Percentiles rank a stretch among this genome's conserved stretches.
Evolutionary conservation across 2,113 vertebrate species (phyloP).

Genomic region (Ictalurus punctatus): DNA sequence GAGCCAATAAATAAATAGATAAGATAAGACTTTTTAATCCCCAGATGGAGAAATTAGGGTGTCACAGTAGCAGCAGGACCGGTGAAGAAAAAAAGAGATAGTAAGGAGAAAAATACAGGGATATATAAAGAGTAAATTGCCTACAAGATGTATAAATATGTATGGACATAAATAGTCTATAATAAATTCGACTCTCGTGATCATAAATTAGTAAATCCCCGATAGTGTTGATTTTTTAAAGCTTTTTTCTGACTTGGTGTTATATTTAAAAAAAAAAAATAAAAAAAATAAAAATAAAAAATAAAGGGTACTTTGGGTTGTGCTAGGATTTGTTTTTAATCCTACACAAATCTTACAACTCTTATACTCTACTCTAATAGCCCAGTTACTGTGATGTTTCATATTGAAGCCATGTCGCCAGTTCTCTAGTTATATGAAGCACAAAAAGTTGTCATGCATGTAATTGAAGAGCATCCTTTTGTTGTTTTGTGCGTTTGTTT

Average conservation of each 20-base stretch:
- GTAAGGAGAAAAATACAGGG: too few species aligned
- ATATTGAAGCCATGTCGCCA: constrained; percentile 32
- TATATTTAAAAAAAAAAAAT: neutral
- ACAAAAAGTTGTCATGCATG: constrained; percentile 74
- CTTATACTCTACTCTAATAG: neutral
- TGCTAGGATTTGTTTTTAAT: neutral
- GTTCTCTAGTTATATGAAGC: constrained; percentile 29
- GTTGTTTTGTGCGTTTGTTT: constrained; percentile 49
- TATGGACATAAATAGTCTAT: neutral
- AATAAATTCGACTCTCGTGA: neutral
- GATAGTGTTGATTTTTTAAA: neutral
- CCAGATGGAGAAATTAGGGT: too few species aligned
- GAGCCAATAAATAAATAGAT: neutral
- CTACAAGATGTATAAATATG: too few species aligned
- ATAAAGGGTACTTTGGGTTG: too few species aligned
- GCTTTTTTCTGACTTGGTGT: neutral
- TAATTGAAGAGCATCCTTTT: constrained; percentile 70
- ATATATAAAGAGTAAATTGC: too few species aligned
- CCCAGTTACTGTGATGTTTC: constrained; percentile 58
- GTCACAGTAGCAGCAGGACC: too few species aligned
- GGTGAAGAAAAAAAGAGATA: too few species aligned
- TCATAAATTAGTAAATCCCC: neutral
- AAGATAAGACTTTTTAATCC: too few species aligned
- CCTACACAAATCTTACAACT: neutral
- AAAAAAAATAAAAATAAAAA: too few species aligned